phyloP scores from a whole-genome alignment of 2,888 invertebrate genomes.

The Dascillus cervinus region DNA sequence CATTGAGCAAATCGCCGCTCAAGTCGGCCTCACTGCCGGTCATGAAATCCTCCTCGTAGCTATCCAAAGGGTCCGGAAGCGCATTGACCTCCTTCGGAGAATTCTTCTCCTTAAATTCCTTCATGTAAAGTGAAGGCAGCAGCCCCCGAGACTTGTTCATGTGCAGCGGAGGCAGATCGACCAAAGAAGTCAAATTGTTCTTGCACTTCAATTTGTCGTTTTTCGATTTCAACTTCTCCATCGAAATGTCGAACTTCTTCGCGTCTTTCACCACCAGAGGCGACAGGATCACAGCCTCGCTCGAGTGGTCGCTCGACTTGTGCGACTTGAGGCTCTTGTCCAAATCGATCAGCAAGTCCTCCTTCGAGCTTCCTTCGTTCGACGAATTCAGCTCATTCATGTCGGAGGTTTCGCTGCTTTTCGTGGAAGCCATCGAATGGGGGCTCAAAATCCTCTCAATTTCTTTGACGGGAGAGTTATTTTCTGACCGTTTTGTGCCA shows the following conservation, averaged over 20 bases:
- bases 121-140: slow-evolving; percentile 36
- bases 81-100: slow-evolving; percentile 32
- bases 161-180: slow-evolving; percentile 34
- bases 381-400: slow-evolving; percentile 33
- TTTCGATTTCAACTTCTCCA: slow-evolving; percentile 23
- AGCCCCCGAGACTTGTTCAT: slow-evolving; percentile 31
- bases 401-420: slow-evolving; percentile 15
- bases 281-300: slow-evolving; percentile 16
- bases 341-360: slow-evolving; percentile 7
- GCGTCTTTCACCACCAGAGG: slow-evolving; percentile 21
- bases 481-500: background rate
- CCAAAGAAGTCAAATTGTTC: slow-evolving; percentile 28
- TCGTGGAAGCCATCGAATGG: slow-evolving; percentile 1
- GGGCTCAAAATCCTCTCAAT: background rate
- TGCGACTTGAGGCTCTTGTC: slow-evolving; percentile 11
- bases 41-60: slow-evolving; percentile 40
- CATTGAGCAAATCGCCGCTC: slow-evolving; percentile 2
- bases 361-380: slow-evolving; percentile 24
- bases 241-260: slow-evolving; percentile 16
- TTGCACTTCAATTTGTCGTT: slow-evolving; percentile 31
- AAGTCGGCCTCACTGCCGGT: slow-evolving; percentile 25
- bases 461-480: background rate
- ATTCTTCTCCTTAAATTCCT: slow-evolving; percentile 35
- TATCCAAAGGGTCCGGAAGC: slow-evolving; percentile 28
- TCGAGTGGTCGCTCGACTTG: slow-evolving; percentile 6